Base-by-base conservation (phyloP, 2,888 invertebrate species). In the Matsumyia berberina region DNA sequence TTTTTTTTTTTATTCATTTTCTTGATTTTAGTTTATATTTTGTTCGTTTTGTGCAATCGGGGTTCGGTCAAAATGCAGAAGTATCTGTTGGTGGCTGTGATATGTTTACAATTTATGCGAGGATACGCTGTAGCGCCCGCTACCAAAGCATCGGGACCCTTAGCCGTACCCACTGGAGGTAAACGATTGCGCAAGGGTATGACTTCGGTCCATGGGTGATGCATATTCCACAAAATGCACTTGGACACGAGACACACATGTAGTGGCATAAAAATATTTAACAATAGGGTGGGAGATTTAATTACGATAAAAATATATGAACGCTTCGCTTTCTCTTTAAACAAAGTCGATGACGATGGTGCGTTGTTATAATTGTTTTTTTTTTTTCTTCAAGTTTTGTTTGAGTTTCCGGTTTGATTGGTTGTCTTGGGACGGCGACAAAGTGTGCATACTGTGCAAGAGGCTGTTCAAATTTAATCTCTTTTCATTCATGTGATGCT, bases 21-120 rank as follows among this genome's bases (percentile, higher is more conserved):
- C 53, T 33, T 69, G 7, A 39, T 58, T 51, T 46, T 31, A 69
- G 19, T 57, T 9, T 31, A n/a, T n/a, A n/a, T n/a, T n/a, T n/a
- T n/a, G n/a, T 69, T 77, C 42, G 8, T 35, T 66, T 77, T 62
- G 37, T 57, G 29, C 31, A 64, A 64, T 55, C 15, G 35, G 58
- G 17, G 67, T 74, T 64, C 24, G 33, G 17, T 33, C 44, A 88
- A 88, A 86, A 90, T 91, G 91, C 89, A 90, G 87, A 91, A 89
- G 79, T 90, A 89, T 89, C 86, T 90, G 33, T 86, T 90, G 80
- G 88, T 90, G 86, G 88, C 91, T 90, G 90, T 91, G 90, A 91
- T 92, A 90, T 88, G 88, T 87, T 86, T 91, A 87, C 90, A 90
- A 87, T 86, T 91, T 87, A 86, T 90, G 46, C 89, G 90, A 89